Evolutionary conservation across 2,113 vertebrate species (phyloP).

Genomic region (Petroica traversi): DNA sequence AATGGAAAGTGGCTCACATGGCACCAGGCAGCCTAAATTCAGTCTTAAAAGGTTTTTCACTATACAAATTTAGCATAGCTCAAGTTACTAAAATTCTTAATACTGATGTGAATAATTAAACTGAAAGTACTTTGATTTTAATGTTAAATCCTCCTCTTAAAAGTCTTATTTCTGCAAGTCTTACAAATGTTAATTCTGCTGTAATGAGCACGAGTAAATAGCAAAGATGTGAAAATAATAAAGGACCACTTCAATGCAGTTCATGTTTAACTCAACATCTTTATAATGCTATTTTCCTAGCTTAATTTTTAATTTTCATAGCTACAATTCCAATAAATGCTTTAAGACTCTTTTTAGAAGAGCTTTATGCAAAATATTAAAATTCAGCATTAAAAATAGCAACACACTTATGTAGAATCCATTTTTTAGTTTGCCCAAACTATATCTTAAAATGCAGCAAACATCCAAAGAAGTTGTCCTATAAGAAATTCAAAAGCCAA

Average conservation of each 20-base stretch:
- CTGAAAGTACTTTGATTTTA: neutral
- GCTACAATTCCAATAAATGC: neutral
- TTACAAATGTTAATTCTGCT: neutral
- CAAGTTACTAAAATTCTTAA: neutral
- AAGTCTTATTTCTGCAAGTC: neutral
- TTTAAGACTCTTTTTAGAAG: neutral
- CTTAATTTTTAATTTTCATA: neutral
- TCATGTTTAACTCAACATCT: neutral
- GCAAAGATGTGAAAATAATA: neutral
- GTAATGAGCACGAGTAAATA: neutral
- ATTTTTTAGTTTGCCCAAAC: neutral
- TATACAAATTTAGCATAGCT: neutral
- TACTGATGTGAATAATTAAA: neutral
- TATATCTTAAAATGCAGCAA: neutral
- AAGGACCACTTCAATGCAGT: neutral
- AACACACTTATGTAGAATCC: neutral
- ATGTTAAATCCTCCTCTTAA: neutral
- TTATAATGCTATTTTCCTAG: neutral
- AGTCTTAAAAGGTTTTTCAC: neutral
- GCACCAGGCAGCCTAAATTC: neutral
- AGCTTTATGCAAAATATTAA: neutral
- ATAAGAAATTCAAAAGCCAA: neutral
- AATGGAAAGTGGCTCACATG: neutral
- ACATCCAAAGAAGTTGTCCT: neutral
- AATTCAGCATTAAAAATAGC: neutral